Evolutionary conservation across 1,140 invertebrate genomes (phyloP), one percentile per base, ranked within the genome.

Genomic region (Tetragonula clypearis): DNA sequence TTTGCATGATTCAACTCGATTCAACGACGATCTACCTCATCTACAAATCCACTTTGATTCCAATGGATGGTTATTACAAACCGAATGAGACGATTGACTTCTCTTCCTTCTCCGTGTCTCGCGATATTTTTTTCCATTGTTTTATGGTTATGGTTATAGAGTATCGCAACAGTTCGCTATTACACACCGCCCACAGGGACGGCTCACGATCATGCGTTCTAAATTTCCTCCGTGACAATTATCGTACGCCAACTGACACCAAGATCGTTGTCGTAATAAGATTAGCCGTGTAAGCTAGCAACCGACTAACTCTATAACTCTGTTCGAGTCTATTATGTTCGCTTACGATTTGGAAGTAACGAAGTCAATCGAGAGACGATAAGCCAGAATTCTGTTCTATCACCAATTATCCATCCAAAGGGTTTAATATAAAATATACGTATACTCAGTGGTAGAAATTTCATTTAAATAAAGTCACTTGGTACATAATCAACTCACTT

Each of bases 141-240:
- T 55, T 55, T 26, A 77, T 5, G 23, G 1, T 8, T 49, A 49
- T 49, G 9, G 41, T 49, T 49, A 49, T 49, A 49, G 8, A 2
- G 55, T 62, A 9, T 60, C 4, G 21, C 26, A 26, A 62, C 19
- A 9, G 9, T 30, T 74, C n/a, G 49, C 58, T 60, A n/a, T 79
- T 68, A 65, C 77, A 79, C 35, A 35, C 35, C 35, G 35, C 77
- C 77, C 21, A 79, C 77, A 79, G n/a, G 23, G 1, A 2, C 65
- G 12, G 77, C 77, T 62, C 62, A 79, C 77, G 77, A 79, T 30
- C 26, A 19, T 5, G 15, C 62, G 62, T 66, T 55, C 77, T 30
- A 79, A 49, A 79, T 79, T 79, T 35, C 14, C 49, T 26, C 23
- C 12, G 65, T 26, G 77, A 79, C 77, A 35, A 79, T 79, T 66